Conservation (phyloP, 2,888 invertebrate species). For the Leucania comma region DNA sequence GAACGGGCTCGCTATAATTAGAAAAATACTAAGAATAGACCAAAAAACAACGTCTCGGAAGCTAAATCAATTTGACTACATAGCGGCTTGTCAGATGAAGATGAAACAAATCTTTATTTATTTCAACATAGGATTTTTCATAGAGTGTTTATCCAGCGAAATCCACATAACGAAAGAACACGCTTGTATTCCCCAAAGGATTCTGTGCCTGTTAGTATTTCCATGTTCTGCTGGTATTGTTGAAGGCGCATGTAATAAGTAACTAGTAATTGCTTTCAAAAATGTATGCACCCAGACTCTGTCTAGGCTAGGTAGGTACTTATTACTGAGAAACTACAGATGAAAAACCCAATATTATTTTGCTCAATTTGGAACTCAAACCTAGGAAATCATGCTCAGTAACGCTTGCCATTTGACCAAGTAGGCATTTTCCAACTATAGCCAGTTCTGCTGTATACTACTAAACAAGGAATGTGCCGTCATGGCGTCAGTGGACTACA, state of each 20-base stretch:
- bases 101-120: slow-evolving; percentile 15
- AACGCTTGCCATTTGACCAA: not conserved
- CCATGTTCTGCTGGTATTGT: not conserved
- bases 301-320: no score
- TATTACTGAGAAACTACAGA: not conserved
- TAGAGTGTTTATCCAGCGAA: not conserved
- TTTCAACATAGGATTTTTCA: not conserved
- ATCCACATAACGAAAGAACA: no score
- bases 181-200: no score
- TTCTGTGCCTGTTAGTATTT: not conserved
- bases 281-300: no score
- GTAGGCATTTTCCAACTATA: no score
- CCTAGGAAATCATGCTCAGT: no score
- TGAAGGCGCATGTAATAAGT: no score
- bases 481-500: not conserved
- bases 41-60: slow-evolving; percentile 30
- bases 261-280: not conserved
- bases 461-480: no score
- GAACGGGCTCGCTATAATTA: slow-evolving; percentile 60
- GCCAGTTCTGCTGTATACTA: not conserved
- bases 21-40: slow-evolving; percentile 54
- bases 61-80: slow-evolving; percentile 16
- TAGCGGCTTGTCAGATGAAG: slow-evolving; percentile 3
- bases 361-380: no score
- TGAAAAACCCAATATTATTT: not conserved